These are phyloP conservation scores for Geococcyx californianus DNA, from an alignment of 2,113 vertebrate genomes.

Conservation along the genomic window DNA sequence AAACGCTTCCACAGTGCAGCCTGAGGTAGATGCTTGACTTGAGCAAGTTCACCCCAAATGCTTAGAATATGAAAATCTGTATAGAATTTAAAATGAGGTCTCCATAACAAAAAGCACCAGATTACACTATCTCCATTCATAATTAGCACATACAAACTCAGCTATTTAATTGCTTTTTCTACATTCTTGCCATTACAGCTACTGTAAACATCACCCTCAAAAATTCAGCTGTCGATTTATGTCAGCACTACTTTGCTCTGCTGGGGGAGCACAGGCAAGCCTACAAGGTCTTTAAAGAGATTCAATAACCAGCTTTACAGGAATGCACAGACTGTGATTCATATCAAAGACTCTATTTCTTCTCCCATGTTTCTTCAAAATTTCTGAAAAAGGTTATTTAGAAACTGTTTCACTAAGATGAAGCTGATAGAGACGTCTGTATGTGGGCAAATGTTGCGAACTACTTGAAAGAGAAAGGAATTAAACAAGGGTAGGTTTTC, in stretches of 20 bases:
- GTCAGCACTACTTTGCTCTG: neutral
- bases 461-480: neutral
- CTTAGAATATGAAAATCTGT: neutral
- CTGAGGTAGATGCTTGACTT: neutral
- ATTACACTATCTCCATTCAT: neutral
- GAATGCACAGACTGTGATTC: neutral
- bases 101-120: neutral
- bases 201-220: neutral
- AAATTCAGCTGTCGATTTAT: neutral
- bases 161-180: neutral
- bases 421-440: neutral
- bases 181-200: neutral
- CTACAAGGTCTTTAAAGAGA: neutral
- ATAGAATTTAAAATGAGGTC: neutral
- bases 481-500: neutral
- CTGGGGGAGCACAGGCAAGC: neutral
- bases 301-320: neutral
- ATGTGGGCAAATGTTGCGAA: neutral
- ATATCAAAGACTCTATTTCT: neutral
- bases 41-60: neutral
- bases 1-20: neutral
- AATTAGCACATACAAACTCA: neutral
- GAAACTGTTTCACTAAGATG: neutral
- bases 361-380: neutral
- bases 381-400: neutral